Base-by-base conservation (phyloP, 2,113 vertebrate species). In the Pogonocichla stellata region DNA sequence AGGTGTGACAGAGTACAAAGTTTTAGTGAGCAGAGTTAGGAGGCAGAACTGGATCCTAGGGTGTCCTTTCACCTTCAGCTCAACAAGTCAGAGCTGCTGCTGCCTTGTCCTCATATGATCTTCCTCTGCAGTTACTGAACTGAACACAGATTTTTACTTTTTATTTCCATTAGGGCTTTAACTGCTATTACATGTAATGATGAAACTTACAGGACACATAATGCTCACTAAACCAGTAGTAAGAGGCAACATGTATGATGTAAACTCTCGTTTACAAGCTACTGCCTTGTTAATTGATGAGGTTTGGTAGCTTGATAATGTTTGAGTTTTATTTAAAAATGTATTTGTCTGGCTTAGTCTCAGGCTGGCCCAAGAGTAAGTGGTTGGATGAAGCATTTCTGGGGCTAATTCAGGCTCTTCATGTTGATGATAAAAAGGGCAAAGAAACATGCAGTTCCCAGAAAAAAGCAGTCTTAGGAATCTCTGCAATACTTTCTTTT, bases 21-120 rank as follows among this genome's bases (percentile, higher is more conserved):
- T 10, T 90, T 42, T 18, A 88, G 67, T 5, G 58, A 92, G 64
- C 60, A 66, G 45, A 94, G 77, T 83, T 51, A 70, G 75, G 56
- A 93, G 90, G 80, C 75, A 92, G 82, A 90, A n/a, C 77, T n/a
- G 60, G 60, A 78, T 78, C 77, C 86, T 82, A 74, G 47, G 26
- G 67, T 29, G 25, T 83, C 56, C 80, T 77, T 93, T 85, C 74
- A 81, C 92, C 78, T 90, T 75, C 64, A 77, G 20, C 71, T 86
- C 77, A 53, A 47, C 38, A 51, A 48, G 60, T 54, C 8, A 70
- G 51, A 86, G 72, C 83, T 78, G 75, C 60, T 58, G 8, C 51
- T 56, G 47, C 51, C 75, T 78, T 25, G 20, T n/a, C 80, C 77
- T 93, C 33, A 9, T 8, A 51, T 53, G 56, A 83, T 83, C 71